These are phyloP conservation scores for Pomacea canaliculata DNA, from an alignment of 2,888 invertebrate species.

Conservation along the genomic window DNA sequence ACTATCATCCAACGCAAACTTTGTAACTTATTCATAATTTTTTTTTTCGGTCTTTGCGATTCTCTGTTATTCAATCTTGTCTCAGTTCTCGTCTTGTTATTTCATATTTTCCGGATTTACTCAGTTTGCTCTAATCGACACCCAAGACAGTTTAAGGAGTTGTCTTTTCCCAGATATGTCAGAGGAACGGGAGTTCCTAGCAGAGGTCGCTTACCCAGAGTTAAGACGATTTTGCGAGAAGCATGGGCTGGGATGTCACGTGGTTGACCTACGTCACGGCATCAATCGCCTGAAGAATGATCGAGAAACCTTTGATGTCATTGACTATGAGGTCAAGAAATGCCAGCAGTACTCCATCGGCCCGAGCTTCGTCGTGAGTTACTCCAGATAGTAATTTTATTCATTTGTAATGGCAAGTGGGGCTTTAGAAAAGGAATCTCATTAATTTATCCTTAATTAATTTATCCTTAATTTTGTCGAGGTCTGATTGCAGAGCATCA, in stretches of 20 bases:
- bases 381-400: neutral
- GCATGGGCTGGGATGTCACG: conserved; percentile 36
- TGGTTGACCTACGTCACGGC: conserved; percentile 38
- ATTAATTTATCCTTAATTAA: too few relatives aligned
- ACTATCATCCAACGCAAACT: too few relatives aligned
- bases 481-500: conserved; percentile 25
- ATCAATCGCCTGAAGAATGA: conserved; percentile 31
- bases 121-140: too few relatives aligned
- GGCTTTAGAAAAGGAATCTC: too few relatives aligned
- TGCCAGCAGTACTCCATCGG: conserved; percentile 34
- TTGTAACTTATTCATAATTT: too few relatives aligned
- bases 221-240: conserved; percentile 34
- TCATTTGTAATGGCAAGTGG: neutral
- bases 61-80: too few relatives aligned
- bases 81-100: too few relatives aligned
- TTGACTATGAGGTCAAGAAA: conserved; percentile 29
- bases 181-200: conserved; percentile 39
- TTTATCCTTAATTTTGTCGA: too few relatives aligned
- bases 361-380: conserved; percentile 35
- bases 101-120: too few relatives aligned
- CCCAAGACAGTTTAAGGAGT: too few relatives aligned
- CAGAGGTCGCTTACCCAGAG: conserved; percentile 38
- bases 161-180: conserved; percentile 28
- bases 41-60: too few relatives aligned
- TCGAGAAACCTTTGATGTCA: conserved; percentile 33